Percentiles rank a stretch among this genome's conserved stretches.
Conservation (phyloP, 2,113 vertebrate species). For the Malurus alboscapulatus region DNA sequence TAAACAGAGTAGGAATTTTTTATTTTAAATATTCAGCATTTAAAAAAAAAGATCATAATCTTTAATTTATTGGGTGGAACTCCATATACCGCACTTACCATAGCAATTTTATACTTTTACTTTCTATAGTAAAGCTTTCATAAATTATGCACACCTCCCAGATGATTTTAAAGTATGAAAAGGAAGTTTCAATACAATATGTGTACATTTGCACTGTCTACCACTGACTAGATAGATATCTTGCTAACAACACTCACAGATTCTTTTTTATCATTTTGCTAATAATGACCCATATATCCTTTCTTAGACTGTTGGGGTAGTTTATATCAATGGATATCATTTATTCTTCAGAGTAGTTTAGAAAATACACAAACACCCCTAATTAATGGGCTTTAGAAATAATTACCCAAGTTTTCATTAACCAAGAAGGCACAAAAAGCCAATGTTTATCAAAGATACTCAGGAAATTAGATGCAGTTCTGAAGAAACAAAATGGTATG, state of each 20-base stretch:
- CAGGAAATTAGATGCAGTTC: constrained; percentile 15
- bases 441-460: constrained; percentile 13
- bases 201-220: not conserved
- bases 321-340: not conserved
- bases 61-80: not conserved
- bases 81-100: not conserved
- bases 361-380: not conserved
- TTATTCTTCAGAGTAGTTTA: not conserved
- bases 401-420: constrained; percentile 26
- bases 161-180: not conserved
- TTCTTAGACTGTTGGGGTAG: not conserved
- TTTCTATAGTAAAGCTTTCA: not conserved
- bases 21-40: not conserved
- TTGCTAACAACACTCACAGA: not conserved
- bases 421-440: not conserved
- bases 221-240: not conserved
- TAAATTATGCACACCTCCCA: not conserved
- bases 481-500: not conserved
- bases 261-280: not conserved
- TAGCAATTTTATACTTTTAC: not conserved
- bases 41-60: not conserved
- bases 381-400: not conserved
- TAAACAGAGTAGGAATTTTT: not conserved
- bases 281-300: not conserved
- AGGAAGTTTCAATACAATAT: not conserved